Evolutionary conservation across 2,888 invertebrate genomes (phyloP), one percentile per base, ranked within the genome.

Genomic region (Drosophila ustulata): DNA sequence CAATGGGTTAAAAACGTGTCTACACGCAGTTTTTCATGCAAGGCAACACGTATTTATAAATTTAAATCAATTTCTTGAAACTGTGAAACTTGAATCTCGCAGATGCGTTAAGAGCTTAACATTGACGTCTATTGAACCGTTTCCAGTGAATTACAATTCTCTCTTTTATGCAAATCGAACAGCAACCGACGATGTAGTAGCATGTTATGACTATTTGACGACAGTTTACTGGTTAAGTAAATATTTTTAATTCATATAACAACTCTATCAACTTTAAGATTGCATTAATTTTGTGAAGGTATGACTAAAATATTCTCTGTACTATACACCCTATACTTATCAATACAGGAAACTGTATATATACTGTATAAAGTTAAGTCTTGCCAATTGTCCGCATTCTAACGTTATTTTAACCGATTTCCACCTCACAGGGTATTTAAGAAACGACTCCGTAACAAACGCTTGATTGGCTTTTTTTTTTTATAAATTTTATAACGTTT

Each of bases 1-100:
- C 51, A 74, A 52, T 70, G 62, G 59, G 64, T 71, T 76, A 58
- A 80, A 75, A 78, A 73, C 69, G 68, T 65, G 76, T 71, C 57
- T 69, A 65, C 62, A 49, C 11, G 11, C 37, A n/a, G 37, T 37
- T 57, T 64, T 25, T 5, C 28, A 59, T 51, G 50, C 50, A 68
- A 62, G 52, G 11, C 51, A 59, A 45, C 32, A 56, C 41, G 41
- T 32, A 56, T 49, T 23, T 28, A 59, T 43, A 51, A 30, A 57
- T 57, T 62, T 34, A 34, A 53, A 50, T 66, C 11, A 52, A 45
- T 61, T 53, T 72, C 37, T 58, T 32, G 18, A 58, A 30, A 28
- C 37, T 50, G 25, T 30, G 50, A 58, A 72, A 68, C 73, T 67
- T 58, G 73, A 45, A 57, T 72, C 52, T 67, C 32, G 13, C 23